These are phyloP conservation scores for Cephus sareptanus DNA, from an alignment of 2,888 invertebrate species.

Conservation along the genomic window DNA sequence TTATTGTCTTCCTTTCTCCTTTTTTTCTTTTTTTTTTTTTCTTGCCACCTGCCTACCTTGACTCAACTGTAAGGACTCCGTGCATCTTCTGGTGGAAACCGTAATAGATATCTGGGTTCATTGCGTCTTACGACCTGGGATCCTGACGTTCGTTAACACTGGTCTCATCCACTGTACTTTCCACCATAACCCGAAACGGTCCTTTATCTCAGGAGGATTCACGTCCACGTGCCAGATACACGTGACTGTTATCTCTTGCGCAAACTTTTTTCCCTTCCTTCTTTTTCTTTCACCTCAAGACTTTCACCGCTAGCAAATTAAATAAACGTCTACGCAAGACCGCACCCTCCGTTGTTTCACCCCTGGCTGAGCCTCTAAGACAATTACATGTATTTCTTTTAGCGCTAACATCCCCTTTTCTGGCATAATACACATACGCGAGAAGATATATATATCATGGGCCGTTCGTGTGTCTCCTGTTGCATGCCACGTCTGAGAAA, in stretches of 20 bases:
- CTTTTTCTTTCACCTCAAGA: neutral
- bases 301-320: neutral
- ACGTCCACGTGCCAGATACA: neutral
- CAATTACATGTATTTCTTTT: neutral
- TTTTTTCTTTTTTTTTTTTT: too few relatives aligned
- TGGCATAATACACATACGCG: neutral
- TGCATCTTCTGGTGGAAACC: neutral
- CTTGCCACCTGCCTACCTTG: neutral
- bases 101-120: neutral
- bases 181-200: neutral
- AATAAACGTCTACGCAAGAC: constrained; percentile 9
- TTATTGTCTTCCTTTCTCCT: too few relatives aligned
- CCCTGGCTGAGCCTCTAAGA: neutral
- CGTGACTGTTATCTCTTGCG: constrained; percentile 14
- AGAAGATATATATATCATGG: neutral
- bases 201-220: neutral
- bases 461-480: neutral
- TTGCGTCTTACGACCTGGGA: neutral
- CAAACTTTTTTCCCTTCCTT: neutral
- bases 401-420: neutral
- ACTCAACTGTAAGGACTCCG: neutral
- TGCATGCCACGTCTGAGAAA: neutral
- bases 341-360: neutral
- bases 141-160: neutral
- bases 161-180: neutral